Base-by-base conservation (phyloP, 2,113 vertebrate species). In the Oostethus manadensis region DNA sequence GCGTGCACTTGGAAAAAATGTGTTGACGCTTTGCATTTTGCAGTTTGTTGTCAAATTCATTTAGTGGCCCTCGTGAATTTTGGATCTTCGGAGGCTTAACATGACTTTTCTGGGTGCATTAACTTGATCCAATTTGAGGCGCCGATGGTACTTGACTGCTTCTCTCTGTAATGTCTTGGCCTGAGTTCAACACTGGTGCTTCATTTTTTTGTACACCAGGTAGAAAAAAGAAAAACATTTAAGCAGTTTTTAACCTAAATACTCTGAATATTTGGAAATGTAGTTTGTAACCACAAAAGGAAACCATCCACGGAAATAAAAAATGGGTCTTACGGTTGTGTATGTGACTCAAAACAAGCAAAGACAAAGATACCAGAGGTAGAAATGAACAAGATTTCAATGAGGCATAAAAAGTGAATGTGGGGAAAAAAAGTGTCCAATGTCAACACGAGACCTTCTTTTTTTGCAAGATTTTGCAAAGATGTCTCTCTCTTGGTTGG, bases 31-130 rank as follows among this genome's bases (percentile, higher is more conserved):
- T 47, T 56, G 64, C 62, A 57, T 74, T 74, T 55, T 38, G 61
- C 71, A 58, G 64, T 71, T 70, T 76, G 73, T 81, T 86, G 84
- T 84, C 82, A 82, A 22, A 75, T 77, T 81, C 82, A 75, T 84
- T 85, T 86, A 80, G 53, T 38, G 40, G 18, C 33, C 33, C 71
- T 69, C 71, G 57, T 38, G 66, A 73, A 78, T 56, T 26, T 58
- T 62, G 43, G 54, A 68, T 81, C 73, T 84, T 74, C 56, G 68
- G 17, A 55, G 53, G 71, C 55, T 65, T 35, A 62, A 69, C 66
- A 60, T 59, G 50, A 61, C 72, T 76, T 76, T 64, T 71, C 29
- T 33, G 72, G 70, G 71, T 66, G 64, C 54, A 70, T 63, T 65
- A 55, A 69, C 66, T 77, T 78, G 74, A 82, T 76, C 66, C 56